Evolutionary conservation across 2,888 invertebrate genomes (phyloP).

Genomic region (Chironomus riparius): DNA sequence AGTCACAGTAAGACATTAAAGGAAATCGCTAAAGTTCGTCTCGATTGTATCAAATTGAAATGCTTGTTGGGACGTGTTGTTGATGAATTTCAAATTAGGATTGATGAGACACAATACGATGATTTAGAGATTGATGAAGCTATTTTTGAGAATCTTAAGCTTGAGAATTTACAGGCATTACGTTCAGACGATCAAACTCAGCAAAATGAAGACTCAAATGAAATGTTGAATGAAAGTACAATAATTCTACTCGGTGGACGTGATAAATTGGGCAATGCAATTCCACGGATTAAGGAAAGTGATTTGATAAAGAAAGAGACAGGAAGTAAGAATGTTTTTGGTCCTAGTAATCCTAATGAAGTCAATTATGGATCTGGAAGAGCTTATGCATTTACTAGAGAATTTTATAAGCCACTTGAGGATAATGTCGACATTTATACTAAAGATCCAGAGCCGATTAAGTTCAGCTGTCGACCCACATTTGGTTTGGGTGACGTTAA

Average conservation of each 20-base stretch:
- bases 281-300: background rate
- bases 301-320: background rate
- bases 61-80: background rate
- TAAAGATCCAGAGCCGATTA: too few species aligned
- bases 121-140: background rate
- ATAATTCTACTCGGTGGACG: background rate
- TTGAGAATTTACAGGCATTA: background rate
- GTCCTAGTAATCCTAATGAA: too few species aligned
- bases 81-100: background rate
- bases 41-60: background rate
- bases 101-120: background rate
- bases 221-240: background rate
- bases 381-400: too few species aligned
- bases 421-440: too few species aligned
- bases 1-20: conserved; percentile 37
- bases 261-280: background rate
- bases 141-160: background rate
- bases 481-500: too few species aligned
- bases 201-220: background rate
- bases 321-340: too few species aligned
- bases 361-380: too few species aligned
- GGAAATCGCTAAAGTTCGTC: conserved; percentile 37
- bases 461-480: too few species aligned
- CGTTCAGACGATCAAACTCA: background rate
- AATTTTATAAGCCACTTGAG: too few species aligned